Conservation (phyloP, 2,113 vertebrate genomes). For the Nettapus auritus region DNA sequence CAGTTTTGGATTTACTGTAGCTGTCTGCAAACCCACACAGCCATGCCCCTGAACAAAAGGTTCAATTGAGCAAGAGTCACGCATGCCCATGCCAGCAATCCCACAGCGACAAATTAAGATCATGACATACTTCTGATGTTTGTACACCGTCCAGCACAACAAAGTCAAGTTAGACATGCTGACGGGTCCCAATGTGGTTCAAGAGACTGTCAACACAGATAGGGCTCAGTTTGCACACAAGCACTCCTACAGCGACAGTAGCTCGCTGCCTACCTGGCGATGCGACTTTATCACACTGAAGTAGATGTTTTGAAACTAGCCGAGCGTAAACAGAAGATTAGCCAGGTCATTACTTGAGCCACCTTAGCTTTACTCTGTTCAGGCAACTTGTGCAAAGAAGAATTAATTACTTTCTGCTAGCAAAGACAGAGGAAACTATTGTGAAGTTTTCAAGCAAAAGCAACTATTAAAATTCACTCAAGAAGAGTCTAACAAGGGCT, state of each 20-base stretch:
- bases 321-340: background rate
- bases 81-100: slow-evolving; percentile 50
- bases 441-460: background rate
- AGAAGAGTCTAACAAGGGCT: background rate
- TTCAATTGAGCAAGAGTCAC: slow-evolving; percentile 68
- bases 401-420: background rate
- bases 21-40: slow-evolving; percentile 48
- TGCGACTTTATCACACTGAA: background rate
- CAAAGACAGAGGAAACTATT: background rate
- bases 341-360: background rate
- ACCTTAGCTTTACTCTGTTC: background rate
- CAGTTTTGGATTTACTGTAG: slow-evolving; percentile 41
- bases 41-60: slow-evolving; percentile 59
- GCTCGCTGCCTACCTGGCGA: background rate
- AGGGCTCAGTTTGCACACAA: background rate
- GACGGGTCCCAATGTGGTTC: background rate
- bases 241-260: background rate
- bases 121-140: slow-evolving; percentile 59
- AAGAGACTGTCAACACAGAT: background rate
- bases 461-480: background rate
- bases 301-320: background rate
- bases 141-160: slow-evolving; percentile 33
- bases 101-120: slow-evolving; percentile 62
- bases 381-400: background rate
- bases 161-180: slow-evolving; percentile 16